phyloP scores from a whole-genome alignment of 2,113 vertebrate genomes.

The Regulus satrapa region DNA sequence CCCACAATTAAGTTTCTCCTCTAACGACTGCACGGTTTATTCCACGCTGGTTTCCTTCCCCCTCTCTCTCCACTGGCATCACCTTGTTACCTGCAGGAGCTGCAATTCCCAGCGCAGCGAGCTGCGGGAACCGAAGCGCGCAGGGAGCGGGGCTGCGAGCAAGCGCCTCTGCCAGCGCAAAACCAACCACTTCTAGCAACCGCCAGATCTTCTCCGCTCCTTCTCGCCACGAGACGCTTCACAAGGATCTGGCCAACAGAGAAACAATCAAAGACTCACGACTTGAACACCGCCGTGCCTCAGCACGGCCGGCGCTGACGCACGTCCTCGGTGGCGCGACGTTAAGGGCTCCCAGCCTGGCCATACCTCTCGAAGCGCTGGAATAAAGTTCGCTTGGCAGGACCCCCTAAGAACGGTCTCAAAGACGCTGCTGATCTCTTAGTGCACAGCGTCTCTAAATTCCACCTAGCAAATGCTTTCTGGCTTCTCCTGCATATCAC shows the following conservation, averaged over 20 bases:
- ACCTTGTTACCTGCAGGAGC: not conserved
- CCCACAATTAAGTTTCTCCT: not conserved
- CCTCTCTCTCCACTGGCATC: not conserved
- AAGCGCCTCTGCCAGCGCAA: not conserved
- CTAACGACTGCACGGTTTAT: not conserved
- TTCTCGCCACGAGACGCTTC: not conserved
- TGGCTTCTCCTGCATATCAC: not conserved
- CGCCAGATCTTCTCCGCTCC: constrained; percentile 1
- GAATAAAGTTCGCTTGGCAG: constrained; percentile 9
- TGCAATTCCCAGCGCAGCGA: not conserved
- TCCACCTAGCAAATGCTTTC: not conserved
- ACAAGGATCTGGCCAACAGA: not conserved
- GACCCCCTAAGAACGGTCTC: not conserved
- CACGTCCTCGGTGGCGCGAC: not conserved
- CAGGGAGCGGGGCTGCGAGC: constrained; percentile 8
- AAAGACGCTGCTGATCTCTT: not conserved
- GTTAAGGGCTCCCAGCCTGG: not conserved
- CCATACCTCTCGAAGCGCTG: not conserved
- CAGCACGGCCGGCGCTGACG: not conserved
- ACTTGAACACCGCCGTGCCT: not conserved
- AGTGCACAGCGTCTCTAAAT: not conserved
- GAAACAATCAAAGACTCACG: not conserved
- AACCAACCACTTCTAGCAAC: not conserved
- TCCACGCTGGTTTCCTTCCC: not conserved
- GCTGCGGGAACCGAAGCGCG: not conserved